These are phyloP conservation scores for Sesia apiformis DNA, from an alignment of 2,888 invertebrate genomes.

Conservation along the genomic window DNA sequence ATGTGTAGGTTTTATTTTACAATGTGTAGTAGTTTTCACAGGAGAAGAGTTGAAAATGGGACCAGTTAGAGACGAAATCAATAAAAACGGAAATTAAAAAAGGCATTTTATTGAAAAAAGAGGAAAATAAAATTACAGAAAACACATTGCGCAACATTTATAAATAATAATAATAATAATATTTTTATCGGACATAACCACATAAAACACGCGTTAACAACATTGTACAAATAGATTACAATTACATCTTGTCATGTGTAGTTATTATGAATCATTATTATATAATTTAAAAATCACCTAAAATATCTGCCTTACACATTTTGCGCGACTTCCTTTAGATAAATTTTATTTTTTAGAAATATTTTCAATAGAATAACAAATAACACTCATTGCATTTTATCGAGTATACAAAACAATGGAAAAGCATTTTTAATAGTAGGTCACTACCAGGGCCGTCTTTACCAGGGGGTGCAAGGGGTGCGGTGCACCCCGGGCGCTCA, in stretches of 20 bases:
- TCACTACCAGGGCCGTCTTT: too few relatives aligned
- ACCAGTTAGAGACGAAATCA: too few relatives aligned
- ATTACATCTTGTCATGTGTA: conserved; percentile 42
- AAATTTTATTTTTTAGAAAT: neutral
- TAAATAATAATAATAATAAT: conserved; percentile 39
- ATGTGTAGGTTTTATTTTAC: too few relatives aligned
- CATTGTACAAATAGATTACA: conserved; percentile 33
- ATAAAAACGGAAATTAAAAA: neutral
- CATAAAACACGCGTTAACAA: conserved; percentile 54
- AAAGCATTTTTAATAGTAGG: too few relatives aligned
- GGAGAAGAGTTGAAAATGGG: too few relatives aligned
- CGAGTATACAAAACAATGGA: too few relatives aligned
- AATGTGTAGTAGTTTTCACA: too few relatives aligned
- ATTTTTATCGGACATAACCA: conserved; percentile 33
- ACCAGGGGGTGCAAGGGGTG: too few relatives aligned
- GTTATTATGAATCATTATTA: conserved; percentile 5
- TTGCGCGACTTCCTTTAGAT: neutral
- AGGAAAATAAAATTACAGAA: conserved; percentile 53
- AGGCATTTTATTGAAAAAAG: conserved; percentile 42
- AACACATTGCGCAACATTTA: conserved; percentile 67
- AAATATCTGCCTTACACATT: neutral
- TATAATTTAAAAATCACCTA: neutral
- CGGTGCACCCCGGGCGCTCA: too few relatives aligned
- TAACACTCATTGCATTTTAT: too few relatives aligned
- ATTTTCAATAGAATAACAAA: neutral